Conservation (phyloP, 2,888 invertebrate species). For the Junonia oenone region DNA sequence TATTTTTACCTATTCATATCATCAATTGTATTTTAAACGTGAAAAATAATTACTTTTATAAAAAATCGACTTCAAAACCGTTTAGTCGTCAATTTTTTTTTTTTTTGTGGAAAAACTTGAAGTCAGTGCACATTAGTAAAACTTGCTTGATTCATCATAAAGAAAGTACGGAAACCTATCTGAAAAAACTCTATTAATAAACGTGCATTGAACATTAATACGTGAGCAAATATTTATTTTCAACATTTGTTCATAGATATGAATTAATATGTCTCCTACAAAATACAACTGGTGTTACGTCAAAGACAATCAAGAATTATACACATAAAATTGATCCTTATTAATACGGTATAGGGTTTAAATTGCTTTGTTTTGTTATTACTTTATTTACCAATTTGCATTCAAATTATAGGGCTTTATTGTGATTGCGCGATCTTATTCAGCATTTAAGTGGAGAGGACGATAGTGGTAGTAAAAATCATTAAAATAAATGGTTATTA, state of each 20-base stretch:
- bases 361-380: not conserved
- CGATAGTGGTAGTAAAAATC: constrained; percentile 1
- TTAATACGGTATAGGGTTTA: not conserved
- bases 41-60: no score
- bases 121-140: no score
- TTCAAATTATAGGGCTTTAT: not conserved
- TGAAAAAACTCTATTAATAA: not conserved
- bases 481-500: constrained; percentile 17
- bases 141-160: no score
- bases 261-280: not conserved
- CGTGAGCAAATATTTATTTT: not conserved
- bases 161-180: no score
- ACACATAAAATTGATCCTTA: not conserved
- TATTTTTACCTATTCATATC: no score
- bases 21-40: no score
- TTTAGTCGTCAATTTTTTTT: no score
- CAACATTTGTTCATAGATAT: not conserved
- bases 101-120: no score
- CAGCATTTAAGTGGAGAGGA: constrained; percentile 3
- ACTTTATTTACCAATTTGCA: not conserved
- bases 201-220: not conserved
- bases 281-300: not conserved
- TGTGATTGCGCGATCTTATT: not conserved
- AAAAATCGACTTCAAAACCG: no score
- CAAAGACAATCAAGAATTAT: not conserved